Evolutionary conservation across 1,140 invertebrate genomes (phyloP).

Genomic region (Doryteuthis pealeii): DNA sequence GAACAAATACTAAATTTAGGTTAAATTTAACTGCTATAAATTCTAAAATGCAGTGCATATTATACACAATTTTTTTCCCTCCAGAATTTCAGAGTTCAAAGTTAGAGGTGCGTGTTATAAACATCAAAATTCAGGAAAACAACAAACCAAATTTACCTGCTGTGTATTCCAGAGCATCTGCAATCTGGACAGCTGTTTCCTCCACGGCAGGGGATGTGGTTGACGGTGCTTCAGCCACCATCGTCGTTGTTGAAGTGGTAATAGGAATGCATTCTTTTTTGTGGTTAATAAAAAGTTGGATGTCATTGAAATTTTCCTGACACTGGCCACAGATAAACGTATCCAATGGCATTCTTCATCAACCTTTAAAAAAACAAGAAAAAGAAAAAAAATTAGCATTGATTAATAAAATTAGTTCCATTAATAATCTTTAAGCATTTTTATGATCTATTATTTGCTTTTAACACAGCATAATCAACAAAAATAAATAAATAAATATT

Average conservation of each 20-base stretch:
- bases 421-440: too few species aligned
- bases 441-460: too few species aligned
- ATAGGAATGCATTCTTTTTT: slow-evolving; percentile 39
- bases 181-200: background rate
- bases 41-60: too few species aligned
- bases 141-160: background rate
- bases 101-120: too few species aligned
- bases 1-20: too few species aligned
- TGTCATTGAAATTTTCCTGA: slow-evolving; percentile 44
- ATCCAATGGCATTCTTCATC: slow-evolving; percentile 38
- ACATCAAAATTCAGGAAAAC: too few species aligned
- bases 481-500: too few species aligned
- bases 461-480: too few species aligned
- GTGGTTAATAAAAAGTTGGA: slow-evolving; percentile 47
- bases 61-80: too few species aligned
- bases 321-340: slow-evolving; percentile 55
- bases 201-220: background rate
- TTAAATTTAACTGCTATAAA: too few species aligned
- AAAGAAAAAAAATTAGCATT: background rate
- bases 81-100: too few species aligned
- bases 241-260: background rate
- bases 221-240: background rate
- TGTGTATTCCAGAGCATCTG: background rate
- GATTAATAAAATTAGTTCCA: too few species aligned
- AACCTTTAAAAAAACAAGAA: background rate